These are phyloP conservation scores for Mallotus villosus DNA, from an alignment of 2,797 vertebrate genomes.

Conservation along the genomic window DNA sequence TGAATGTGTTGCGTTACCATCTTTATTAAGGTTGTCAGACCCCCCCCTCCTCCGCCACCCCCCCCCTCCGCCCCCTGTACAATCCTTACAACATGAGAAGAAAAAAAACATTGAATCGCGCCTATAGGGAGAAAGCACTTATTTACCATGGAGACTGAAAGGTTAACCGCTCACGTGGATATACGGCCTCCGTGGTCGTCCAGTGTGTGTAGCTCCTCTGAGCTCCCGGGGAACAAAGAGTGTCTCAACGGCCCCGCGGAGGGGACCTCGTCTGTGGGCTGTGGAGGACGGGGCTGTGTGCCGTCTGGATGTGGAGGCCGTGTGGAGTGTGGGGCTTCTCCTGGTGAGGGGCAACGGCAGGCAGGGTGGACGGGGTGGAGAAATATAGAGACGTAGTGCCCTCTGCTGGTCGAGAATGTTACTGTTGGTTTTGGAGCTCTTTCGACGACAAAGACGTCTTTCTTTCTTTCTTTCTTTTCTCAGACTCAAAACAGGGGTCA, in stretches of 20 bases:
- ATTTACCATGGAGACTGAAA: slow-evolving; percentile 55
- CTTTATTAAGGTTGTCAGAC: slow-evolving; percentile 26
- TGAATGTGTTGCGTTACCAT: slow-evolving; percentile 16
- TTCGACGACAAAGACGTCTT: neutral
- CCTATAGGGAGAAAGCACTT: slow-evolving; percentile 26
- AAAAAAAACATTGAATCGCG: slow-evolving; percentile 21
- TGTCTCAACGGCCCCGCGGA: slow-evolving; percentile 18
- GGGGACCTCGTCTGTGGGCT: slow-evolving; percentile 8
- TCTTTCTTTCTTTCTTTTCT: slow-evolving; percentile 16
- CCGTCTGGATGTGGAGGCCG: neutral
- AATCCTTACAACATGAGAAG: neutral
- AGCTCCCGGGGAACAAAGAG: slow-evolving; percentile 18
- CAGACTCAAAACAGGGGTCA: slow-evolving; percentile 92
- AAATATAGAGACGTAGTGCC: slow-evolving; percentile 33
- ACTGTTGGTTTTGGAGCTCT: neutral
- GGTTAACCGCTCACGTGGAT: slow-evolving; percentile 29
- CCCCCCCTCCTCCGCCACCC: neutral
- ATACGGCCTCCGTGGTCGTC: slow-evolving; percentile 26
- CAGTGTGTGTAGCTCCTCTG: neutral
- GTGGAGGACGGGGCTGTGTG: too few relatives aligned
- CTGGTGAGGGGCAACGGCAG: neutral
- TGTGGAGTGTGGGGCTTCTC: slow-evolving; percentile 3
- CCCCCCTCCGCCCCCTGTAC: neutral
- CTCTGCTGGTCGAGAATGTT: slow-evolving; percentile 56
- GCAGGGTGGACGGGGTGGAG: neutral